Percentiles rank a stretch among this genome's conserved stretches.
Evolutionary conservation across 2,113 vertebrate genomes (phyloP).

Genomic region (human (Homo sapiens)): DNA sequence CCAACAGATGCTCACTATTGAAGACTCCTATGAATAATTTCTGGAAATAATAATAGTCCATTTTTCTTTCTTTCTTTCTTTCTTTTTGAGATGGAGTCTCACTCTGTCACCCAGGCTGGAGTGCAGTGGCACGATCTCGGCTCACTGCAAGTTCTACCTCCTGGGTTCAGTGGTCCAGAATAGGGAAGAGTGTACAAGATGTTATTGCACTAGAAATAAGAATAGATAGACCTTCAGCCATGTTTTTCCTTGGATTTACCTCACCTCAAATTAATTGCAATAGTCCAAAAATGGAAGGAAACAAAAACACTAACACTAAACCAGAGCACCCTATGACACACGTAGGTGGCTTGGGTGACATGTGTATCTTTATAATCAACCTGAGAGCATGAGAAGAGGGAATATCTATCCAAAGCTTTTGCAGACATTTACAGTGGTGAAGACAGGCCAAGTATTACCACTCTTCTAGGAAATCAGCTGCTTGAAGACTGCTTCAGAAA

Average conservation of each 20-base stretch:
- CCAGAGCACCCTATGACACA: not conserved
- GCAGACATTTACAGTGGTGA: not conserved
- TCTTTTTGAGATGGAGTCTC: too few species aligned
- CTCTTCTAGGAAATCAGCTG: constrained; percentile 4
- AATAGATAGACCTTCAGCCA: not conserved
- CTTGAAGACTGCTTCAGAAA: constrained; percentile 29
- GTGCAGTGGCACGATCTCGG: too few species aligned
- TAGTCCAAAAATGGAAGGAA: not conserved
- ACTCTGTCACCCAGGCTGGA: too few species aligned
- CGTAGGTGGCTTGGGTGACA: not conserved
- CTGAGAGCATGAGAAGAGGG: not conserved
- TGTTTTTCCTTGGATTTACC: not conserved
- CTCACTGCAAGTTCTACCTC: too few species aligned
- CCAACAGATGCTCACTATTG: not conserved
- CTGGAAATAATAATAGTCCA: not conserved
- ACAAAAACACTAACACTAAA: not conserved
- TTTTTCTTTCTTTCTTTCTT: not conserved
- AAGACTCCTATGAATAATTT: not conserved
- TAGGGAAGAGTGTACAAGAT: not conserved
- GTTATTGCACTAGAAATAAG: not conserved
- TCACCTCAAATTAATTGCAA: not conserved
- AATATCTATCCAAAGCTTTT: not conserved
- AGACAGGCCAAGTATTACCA: not conserved
- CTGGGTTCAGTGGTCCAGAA: not conserved
- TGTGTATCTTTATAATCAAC: not conserved